Evolutionary conservation across 2,888 invertebrate species (phyloP).

Genomic region (Phortica okadai): DNA sequence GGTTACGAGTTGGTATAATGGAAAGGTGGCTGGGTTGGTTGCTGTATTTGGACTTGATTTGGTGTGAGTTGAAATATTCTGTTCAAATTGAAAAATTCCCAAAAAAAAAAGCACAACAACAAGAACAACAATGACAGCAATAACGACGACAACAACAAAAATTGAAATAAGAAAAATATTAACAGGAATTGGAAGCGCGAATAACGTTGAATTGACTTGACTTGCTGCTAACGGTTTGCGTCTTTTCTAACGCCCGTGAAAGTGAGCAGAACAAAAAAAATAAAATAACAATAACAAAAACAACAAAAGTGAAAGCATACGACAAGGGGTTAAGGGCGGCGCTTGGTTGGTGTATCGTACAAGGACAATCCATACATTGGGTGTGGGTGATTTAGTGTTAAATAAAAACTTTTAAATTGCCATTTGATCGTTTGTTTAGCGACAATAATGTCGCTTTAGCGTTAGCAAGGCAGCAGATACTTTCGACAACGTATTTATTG

Average conservation of each 20-base stretch:
- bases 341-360: neutral
- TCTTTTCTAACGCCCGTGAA: neutral
- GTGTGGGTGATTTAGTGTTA: constrained; percentile 71
- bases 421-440: constrained; percentile 76
- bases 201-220: neutral
- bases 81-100: constrained; percentile 21
- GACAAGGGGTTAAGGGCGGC: neutral
- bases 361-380: constrained; percentile 19
- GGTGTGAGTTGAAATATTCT: neutral
- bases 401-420: constrained; percentile 74
- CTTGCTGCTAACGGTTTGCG: neutral
- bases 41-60: neutral
- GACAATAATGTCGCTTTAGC: constrained; percentile 68
- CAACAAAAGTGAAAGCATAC: neutral
- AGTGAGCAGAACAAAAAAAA: neutral
- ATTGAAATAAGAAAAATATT: constrained; percentile 20
- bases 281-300: no score
- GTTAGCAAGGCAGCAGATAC: neutral
- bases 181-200: neutral
- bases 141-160: neutral
- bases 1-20: neutral
- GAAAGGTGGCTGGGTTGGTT: neutral
- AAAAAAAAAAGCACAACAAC: constrained; percentile 1
- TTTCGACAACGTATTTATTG: constrained; percentile 18
- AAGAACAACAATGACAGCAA: neutral